Evolutionary conservation across 30 jellyfish, hydroid and myxozoan species (phyloP), one percentile per base, ranked within the genome.

Genomic region (Hydractinia echinata): DNA sequence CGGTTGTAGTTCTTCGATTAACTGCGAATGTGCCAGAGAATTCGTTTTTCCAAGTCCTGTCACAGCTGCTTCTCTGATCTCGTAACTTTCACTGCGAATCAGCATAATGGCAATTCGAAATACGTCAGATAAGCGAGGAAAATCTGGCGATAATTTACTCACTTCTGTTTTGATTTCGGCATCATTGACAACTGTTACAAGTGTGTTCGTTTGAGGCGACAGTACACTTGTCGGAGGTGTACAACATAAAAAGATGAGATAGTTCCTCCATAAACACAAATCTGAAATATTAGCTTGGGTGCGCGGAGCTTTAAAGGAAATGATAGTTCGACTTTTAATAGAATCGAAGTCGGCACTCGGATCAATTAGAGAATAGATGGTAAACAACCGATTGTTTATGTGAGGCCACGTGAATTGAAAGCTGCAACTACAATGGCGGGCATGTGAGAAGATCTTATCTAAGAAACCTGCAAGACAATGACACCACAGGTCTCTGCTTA

Each of bases 311-410:
- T 86, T 87, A 70, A 93, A 89, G 50, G 96, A 85, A 14, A 93
- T 93, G 11, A 80, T 69, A 1, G 99, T 88, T n/a, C 99, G 96
- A 71, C 95, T 93, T 79, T 89, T 87, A 60, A 93, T 87, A 9
- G 99, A 93, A 70, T 93, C 99, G 66, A 93, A 93, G 60, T 93
- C 99, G 53, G 95, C 96, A 82, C 84, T 93, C 5, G 99, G 99
- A 69, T 93, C 99, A 61, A 93, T 83, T 51, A 87, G 58, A 19
- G 95, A 60, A 67, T 93, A 93, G 87, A 93, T 86, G 55, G 84
- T 84, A 60, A 93, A 89, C 52, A 93, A 85, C 60, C 99, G 79
- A 51, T 82, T 70, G 86, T 86, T 85, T 11, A 93, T 92, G 61
- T 51, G 83, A 5, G 99, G 96, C 99, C 99, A 93, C 76, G 97